Percentiles rank a stretch among this genome's conserved stretches.
These are phyloP conservation scores for Noctua pronuba DNA, from an alignment of 2,888 invertebrate genomes.

Conservation along the genomic window DNA sequence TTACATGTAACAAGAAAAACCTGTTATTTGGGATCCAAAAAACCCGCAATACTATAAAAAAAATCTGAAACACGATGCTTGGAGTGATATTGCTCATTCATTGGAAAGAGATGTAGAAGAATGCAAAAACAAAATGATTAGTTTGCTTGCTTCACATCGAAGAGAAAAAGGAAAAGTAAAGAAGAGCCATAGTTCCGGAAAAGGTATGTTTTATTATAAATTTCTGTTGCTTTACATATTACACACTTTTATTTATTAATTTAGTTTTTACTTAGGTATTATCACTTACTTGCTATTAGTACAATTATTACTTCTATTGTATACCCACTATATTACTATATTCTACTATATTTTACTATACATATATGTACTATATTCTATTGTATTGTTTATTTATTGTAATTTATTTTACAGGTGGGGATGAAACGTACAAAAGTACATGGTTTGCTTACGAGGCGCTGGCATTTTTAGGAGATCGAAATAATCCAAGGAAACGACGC, in stretches of 20 bases:
- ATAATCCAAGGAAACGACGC: constrained; percentile 37
- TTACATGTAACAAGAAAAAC: constrained; percentile 54
- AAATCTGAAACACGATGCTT: constrained; percentile 56
- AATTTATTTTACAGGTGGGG: constrained; percentile 32
- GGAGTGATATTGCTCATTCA: constrained; percentile 60
- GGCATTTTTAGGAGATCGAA: constrained; percentile 38
- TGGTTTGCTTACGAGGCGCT: constrained; percentile 39
- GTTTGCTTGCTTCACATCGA: constrained; percentile 53
- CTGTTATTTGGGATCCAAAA: too few species aligned
- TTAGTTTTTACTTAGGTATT: constrained; percentile 54
- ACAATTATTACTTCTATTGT: constrained; percentile 54
- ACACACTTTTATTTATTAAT: constrained; percentile 53
- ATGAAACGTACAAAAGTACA: constrained; percentile 39
- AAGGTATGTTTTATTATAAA: constrained; percentile 54
- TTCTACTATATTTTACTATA: constrained; percentile 35
- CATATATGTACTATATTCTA: constrained; percentile 37
- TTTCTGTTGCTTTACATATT: constrained; percentile 55
- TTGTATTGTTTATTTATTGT: constrained; percentile 37
- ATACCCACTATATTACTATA: constrained; percentile 40
- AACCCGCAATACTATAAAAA: too few species aligned
- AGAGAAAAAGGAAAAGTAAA: constrained; percentile 50
- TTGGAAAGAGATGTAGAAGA: constrained; percentile 58
- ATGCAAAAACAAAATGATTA: constrained; percentile 59
- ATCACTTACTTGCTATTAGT: constrained; percentile 56
- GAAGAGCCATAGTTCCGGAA: constrained; percentile 51